Base-by-base conservation (phyloP, 2,113 vertebrate genomes). In the Nymphicus hollandicus region DNA sequence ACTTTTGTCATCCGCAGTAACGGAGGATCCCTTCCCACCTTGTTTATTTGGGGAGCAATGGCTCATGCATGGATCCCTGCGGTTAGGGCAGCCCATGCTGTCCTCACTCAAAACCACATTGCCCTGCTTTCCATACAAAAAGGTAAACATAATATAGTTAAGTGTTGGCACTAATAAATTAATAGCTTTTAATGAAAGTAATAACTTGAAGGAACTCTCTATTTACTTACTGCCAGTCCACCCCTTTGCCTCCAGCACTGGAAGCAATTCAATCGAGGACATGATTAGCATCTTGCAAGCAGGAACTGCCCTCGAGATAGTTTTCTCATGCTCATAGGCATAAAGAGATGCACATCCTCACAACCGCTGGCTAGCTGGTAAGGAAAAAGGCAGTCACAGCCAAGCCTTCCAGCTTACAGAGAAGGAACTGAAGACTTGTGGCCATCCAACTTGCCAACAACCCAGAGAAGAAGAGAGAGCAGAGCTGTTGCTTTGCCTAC, bases 181-280 rank as follows among this genome's bases (percentile, higher is more conserved):
- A 87, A 84, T 41, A 84, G 70, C 22, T 77, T 87, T 61, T 94
- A 91, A 91, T 89, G 65, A 91, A 83, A 89, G 70, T 4, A 90
- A 29, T 78, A 80, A 81, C 65, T 86, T 66, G 55, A 52, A 87
- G 72, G 60, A 90, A 37, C 33, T 69, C 81, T 43, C 35, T 86
- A 27, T 76, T 89, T 79, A 63, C 39, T 46, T n/a, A 47, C 35
- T 7, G 46, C 43, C 33, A 16, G 6, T 50, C 70, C 44, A 56
- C 9, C 2, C 5, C 43, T 55, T 64, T 65, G 86, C 86, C 85
- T 80, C 74, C 63, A 86, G 84, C 0, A 0, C 56, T 81, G 86
- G 85, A 71, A 74, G 41, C 81, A 74, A 71, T 82, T 96, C 92
- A 85, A 10, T n/a, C 27, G 3, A 83, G 80, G 79, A 77, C 76